A percentile compares a stretch with the other conserved stretches of the same genome.
Conservation (phyloP, 2,888 invertebrate genomes). For the Nipponacmea schrenckii region DNA sequence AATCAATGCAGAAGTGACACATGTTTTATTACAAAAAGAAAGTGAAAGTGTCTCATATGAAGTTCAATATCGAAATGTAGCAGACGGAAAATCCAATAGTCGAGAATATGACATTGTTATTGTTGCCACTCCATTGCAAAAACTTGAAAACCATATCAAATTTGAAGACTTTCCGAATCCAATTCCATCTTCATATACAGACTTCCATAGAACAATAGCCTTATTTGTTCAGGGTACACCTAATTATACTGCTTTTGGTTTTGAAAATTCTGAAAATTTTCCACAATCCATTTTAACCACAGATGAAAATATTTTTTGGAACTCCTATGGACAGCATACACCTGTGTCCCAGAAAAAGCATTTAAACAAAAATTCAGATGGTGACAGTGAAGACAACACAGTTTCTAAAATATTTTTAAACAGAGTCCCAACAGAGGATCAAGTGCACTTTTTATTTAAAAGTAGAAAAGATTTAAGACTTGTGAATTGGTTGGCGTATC, state of each 20-base stretch:
- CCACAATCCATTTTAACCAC: conserved; percentile 70
- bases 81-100: conserved; percentile 18
- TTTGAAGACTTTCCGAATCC: conserved; percentile 69
- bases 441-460: conserved; percentile 70
- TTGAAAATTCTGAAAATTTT: conserved; percentile 55
- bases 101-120: conserved; percentile 73
- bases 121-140: conserved; percentile 72
- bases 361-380: conserved; percentile 41
- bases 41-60: conserved; percentile 42
- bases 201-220: conserved; percentile 72
- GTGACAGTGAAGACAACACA: conserved; percentile 22
- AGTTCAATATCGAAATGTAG: conserved; percentile 38
- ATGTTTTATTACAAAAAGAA: conserved; percentile 42
- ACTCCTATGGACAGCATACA: conserved; percentile 68
- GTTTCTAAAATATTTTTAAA: conserved; percentile 75
- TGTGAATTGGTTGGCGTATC: conserved; percentile 61
- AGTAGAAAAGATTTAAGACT: conserved; percentile 45
- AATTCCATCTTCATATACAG: conserved; percentile 37
- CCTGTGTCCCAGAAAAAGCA: conserved; percentile 49
- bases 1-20: conserved; percentile 63
- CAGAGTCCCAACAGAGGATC: conserved; percentile 65
- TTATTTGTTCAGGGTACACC: conserved; percentile 72
- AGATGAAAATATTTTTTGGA: conserved; percentile 69
- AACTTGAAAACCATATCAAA: conserved; percentile 61
- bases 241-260: conserved; percentile 69